phyloP scores from a whole-genome alignment of 2,797 vertebrate species.

The Phylloscopus collybita region DNA sequence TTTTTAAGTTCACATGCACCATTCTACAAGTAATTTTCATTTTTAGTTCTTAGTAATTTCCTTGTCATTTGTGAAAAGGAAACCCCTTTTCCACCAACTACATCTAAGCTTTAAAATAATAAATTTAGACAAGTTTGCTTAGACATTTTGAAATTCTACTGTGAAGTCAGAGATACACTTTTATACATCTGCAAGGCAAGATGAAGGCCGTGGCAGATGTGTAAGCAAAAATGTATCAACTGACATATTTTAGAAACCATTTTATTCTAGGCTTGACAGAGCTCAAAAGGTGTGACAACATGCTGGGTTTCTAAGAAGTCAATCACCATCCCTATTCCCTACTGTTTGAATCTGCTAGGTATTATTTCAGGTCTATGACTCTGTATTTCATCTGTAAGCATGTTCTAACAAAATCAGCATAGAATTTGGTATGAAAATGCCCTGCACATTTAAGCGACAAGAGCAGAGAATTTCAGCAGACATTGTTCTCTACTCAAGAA shows the following conservation, averaged over 20 bases:
- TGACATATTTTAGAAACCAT: constrained; percentile 6
- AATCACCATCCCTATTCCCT: background rate
- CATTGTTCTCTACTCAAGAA: background rate
- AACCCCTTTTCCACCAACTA: background rate
- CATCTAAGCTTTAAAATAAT: background rate
- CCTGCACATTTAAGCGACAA: background rate
- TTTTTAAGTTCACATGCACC: background rate
- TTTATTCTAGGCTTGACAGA: constrained; percentile 4
- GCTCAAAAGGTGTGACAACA: background rate
- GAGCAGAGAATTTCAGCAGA: background rate
- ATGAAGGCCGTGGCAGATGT: background rate
- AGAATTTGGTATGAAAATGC: background rate
- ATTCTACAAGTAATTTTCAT: background rate
- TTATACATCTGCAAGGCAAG: background rate
- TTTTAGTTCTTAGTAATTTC: background rate
- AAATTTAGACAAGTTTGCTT: background rate
- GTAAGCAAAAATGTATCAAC: background rate
- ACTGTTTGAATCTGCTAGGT: background rate
- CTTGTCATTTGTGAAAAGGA: background rate
- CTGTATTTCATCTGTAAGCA: background rate
- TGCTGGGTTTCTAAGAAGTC: constrained; percentile 15
- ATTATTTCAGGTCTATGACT: constrained; percentile 12
- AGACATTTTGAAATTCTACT: background rate
- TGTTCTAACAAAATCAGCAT: constrained; percentile 11
- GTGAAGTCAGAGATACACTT: background rate